A percentile compares a stretch with the other conserved stretches of the same genome.
Conservation (phyloP, 2,797 vertebrate genomes). For the Halcyon leucocephala region DNA sequence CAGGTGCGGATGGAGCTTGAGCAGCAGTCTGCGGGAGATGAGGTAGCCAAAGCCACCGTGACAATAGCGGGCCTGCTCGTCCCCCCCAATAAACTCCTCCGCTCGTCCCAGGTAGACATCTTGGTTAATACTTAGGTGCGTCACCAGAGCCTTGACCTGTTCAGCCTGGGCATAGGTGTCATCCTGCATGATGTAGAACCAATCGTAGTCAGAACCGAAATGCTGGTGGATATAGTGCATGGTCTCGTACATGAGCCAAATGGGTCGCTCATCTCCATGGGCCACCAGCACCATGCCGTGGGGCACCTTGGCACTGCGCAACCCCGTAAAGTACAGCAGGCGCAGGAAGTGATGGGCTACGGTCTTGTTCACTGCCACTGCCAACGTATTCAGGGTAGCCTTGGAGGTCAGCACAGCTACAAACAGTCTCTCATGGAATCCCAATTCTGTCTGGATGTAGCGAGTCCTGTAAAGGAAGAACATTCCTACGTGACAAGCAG, state of each 20-base stretch:
- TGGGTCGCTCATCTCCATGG: slow-evolving; percentile 93
- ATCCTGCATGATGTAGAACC: slow-evolving; percentile 96
- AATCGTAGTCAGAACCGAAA: slow-evolving; percentile 92
- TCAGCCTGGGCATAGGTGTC: slow-evolving; percentile 93
- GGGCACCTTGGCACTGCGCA: slow-evolving; percentile 88
- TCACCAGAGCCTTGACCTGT: slow-evolving; percentile 88
- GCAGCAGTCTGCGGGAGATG: slow-evolving; percentile 91
- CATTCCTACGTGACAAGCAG: background rate
- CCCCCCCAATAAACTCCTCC: slow-evolving; percentile 94
- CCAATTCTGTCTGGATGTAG: slow-evolving; percentile 96
- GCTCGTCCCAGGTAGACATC: slow-evolving; percentile 94
- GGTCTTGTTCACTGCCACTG: slow-evolving; percentile 95
- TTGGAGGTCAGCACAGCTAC: slow-evolving; percentile 93
- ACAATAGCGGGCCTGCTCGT: slow-evolving; percentile 92
- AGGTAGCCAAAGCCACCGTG: slow-evolving; percentile 96
- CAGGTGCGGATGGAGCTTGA: slow-evolving; percentile 88
- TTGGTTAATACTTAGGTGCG: slow-evolving; percentile 91
- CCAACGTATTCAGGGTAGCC: slow-evolving; percentile 89
- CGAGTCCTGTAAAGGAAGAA: slow-evolving; percentile 85
- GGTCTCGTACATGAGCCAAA: slow-evolving; percentile 98
- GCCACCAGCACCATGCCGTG: slow-evolving; percentile 93
- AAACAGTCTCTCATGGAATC: slow-evolving; percentile 92
- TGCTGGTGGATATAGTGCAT: slow-evolving; percentile 91
- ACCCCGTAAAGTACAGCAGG: slow-evolving; percentile 92
- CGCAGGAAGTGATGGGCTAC: slow-evolving; percentile 92